Evolutionary conservation across 2,113 vertebrate species (phyloP).

Genomic region (Centropus unirufus): DNA sequence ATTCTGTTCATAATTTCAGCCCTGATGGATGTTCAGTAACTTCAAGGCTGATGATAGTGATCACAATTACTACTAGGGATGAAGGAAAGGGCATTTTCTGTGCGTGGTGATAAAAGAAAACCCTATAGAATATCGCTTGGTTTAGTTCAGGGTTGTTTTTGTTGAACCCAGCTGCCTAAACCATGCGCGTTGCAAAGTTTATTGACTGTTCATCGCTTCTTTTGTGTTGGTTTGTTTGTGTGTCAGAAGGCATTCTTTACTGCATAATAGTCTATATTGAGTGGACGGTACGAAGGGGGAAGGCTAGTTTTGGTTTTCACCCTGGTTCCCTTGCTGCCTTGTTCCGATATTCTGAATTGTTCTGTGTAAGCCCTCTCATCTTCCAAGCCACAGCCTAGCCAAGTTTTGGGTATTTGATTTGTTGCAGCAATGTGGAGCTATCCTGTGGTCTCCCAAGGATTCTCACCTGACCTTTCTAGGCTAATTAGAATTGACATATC

Average conservation of each 20-base stretch:
- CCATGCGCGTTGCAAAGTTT: neutral
- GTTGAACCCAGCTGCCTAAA: neutral
- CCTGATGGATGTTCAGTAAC: neutral
- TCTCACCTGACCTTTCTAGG: neutral
- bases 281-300: neutral
- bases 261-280: neutral
- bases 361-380: neutral
- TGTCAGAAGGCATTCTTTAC: neutral
- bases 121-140: accelerated
- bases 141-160: neutral
- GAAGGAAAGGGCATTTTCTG: neutral
- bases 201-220: neutral
- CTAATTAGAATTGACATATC: neutral
- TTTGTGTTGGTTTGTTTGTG: neutral
- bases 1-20: neutral
- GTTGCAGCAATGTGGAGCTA: neutral
- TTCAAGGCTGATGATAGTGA: neutral
- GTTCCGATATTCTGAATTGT: neutral
- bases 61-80: neutral
- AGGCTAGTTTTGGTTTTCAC: neutral
- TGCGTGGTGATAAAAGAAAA: neutral
- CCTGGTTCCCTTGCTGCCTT: neutral
- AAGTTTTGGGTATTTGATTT: neutral
- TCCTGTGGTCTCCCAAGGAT: neutral
- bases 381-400: neutral